Conservation (phyloP, 2,797 vertebrate species). For the Poeciliopsis paucimaculata region DNA sequence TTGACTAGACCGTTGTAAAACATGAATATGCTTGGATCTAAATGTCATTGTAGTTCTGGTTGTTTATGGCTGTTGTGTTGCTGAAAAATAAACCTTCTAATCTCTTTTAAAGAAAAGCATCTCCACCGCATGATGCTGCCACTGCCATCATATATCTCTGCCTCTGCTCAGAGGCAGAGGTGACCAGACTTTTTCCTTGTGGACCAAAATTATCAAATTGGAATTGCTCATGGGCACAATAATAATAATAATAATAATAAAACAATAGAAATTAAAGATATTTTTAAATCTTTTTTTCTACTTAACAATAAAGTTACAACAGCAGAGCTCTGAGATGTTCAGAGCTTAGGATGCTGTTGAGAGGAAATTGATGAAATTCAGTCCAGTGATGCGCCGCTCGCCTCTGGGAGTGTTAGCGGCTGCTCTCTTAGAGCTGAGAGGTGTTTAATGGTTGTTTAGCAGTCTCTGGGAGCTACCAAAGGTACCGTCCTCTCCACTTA, state of each 20-base stretch:
- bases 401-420: constrained; percentile 39
- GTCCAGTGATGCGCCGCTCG: constrained; percentile 38
- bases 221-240: neutral
- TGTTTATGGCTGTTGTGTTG: neutral
- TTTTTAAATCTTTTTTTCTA: neutral
- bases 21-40: neutral
- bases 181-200: neutral
- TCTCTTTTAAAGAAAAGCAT: neutral
- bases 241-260: too few relatives aligned
- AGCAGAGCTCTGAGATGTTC: neutral
- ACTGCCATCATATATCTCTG: neutral
- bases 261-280: neutral
- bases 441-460: constrained; percentile 63
- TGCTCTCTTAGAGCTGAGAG: constrained; percentile 41
- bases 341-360: neutral
- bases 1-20: neutral
- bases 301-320: neutral
- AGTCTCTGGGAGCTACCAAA: constrained; percentile 38
- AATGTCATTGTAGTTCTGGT: neutral
- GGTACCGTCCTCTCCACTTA: constrained; percentile 46
- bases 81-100: neutral
- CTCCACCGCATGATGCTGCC: neutral
- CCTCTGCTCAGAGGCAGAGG: neutral
- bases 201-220: neutral
- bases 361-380: constrained; percentile 26